A percentile compares a stretch with the other conserved stretches of the same genome.
Conservation (phyloP, 2,113 vertebrate genomes). For the Clarias macrocephalus region DNA sequence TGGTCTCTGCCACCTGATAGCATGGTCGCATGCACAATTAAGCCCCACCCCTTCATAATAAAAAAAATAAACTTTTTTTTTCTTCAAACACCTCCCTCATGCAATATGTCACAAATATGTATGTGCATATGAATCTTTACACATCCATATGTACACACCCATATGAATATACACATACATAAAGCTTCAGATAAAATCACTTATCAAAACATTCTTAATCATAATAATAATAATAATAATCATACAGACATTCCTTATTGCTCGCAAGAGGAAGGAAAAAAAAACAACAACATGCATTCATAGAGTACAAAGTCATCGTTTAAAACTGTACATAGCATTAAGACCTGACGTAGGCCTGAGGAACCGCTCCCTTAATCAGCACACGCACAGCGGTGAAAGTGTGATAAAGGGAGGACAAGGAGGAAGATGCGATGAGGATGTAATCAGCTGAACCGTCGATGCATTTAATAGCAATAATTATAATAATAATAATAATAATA, state of each 20-base stretch:
- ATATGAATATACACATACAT: conserved; percentile 68
- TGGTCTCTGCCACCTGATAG: conserved; percentile 68
- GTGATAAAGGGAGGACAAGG: conserved; percentile 13
- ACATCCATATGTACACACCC: conserved; percentile 63
- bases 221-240: neutral
- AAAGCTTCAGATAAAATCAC: conserved; percentile 62
- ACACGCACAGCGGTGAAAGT: conserved; percentile 29
- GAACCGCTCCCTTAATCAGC: conserved; percentile 36
- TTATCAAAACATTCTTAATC: conserved; percentile 62
- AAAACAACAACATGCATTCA: conserved; percentile 67
- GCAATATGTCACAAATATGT: conserved; percentile 69
- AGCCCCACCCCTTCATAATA: conserved; percentile 53
- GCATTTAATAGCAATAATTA: neutral
- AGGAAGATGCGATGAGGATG: conserved; percentile 27
- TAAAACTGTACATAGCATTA: conserved; percentile 70
- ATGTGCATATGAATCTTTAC: conserved; percentile 62
- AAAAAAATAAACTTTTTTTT: neutral
- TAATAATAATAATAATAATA: too few species aligned
- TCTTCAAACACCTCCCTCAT: conserved; percentile 71
- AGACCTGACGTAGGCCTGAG: conserved; percentile 40
- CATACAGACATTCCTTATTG: conserved; percentile 68
- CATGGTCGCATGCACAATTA: conserved; percentile 73
- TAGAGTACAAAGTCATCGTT: conserved; percentile 64
- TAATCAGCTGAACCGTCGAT: neutral
- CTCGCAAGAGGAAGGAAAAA: conserved; percentile 66